Base-by-base conservation (phyloP, 2,888 invertebrate species). In the Xestia xanthographa region DNA sequence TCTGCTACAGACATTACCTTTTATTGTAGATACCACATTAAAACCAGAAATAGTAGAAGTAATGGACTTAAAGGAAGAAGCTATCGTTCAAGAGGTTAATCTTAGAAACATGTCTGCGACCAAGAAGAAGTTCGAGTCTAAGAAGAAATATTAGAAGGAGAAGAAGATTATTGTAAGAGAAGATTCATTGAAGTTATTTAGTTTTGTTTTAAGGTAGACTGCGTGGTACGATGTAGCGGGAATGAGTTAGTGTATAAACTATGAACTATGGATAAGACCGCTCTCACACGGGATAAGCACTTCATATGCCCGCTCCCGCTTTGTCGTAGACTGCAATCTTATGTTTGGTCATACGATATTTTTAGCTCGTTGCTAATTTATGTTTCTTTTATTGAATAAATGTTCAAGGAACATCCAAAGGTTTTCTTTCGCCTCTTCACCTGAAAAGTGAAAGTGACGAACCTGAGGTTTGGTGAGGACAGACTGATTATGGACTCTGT, bases 101-200 rank as follows among this genome's bases (percentile, higher is more conserved):
- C 87, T 94, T 5, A 88, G 92, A 68, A 90, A 87, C 17, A 34
- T 92, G 0, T 94, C 94, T 6, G 92, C 93, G 1, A 90, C 80
- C 0, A 94, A 92, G 83, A 96, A 93, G 86, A 95, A 95, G 77
- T 88, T 86, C 58, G 95, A 95, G 0, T n/a, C 84, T 2, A 94
- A 93, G 75, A 87, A 85, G 48, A 85, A 77, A 43, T 77, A 62
- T 9, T 26, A 50, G 14, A 66, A 58, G n/a, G 70, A 50, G 17
- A 43, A 48, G 17, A 75, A 80, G 45, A 26, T 48, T 62, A 66
- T 74, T 50, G 9, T 79, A 69, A 79, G 75, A 82, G 67, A 80
- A 83, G 65, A 68, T 67, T 79, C 11, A 71, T 72, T 67, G 22
- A 71, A 66, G 66, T 74, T 65, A 66, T 66, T 77, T 62, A 72